Conservation (phyloP, 2,888 invertebrate species). For the Macropis europaea region DNA sequence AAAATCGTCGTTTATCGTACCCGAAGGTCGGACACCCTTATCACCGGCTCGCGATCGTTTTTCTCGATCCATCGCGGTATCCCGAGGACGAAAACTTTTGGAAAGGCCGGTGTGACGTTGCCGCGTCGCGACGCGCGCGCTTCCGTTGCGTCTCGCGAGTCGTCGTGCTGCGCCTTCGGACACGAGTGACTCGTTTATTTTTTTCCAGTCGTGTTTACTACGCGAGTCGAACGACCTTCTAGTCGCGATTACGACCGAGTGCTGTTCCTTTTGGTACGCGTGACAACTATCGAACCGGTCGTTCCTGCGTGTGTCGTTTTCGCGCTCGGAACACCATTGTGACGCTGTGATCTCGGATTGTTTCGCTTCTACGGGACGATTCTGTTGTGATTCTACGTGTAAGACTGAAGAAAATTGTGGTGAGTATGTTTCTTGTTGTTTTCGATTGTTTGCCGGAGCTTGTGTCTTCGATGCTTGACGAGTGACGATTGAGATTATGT, state of each 20-base stretch:
- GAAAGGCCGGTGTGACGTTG: conserved; percentile 2
- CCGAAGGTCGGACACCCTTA: too few relatives aligned
- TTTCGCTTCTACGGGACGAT: neutral
- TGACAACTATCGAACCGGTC: neutral
- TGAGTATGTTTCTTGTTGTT: conserved; percentile 3
- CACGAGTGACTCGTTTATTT: conserved; percentile 34
- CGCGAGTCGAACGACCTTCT: neutral
- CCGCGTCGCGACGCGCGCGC: conserved; percentile 20
- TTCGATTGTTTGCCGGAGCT: neutral
- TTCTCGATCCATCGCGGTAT: neutral
- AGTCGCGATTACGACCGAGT: neutral
- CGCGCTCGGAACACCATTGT: conserved; percentile 21
- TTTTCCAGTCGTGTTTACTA: conserved; percentile 23
- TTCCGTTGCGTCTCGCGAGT: conserved; percentile 18
- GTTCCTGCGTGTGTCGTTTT: conserved; percentile 18
- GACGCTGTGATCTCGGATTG: conserved; percentile 13
- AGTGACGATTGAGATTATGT: neutral
- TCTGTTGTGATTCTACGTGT: conserved; percentile 10
- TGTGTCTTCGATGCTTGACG: neutral
- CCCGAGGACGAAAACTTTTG: neutral
- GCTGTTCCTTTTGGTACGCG: neutral
- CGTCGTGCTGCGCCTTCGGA: conserved; percentile 15
- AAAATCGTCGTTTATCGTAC: too few relatives aligned
- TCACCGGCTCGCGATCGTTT: too few relatives aligned
- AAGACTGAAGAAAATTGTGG: conserved; percentile 1